These are phyloP conservation scores for Hypsopygia costalis DNA, from an alignment of 2,888 invertebrate genomes.

Conservation along the genomic window DNA sequence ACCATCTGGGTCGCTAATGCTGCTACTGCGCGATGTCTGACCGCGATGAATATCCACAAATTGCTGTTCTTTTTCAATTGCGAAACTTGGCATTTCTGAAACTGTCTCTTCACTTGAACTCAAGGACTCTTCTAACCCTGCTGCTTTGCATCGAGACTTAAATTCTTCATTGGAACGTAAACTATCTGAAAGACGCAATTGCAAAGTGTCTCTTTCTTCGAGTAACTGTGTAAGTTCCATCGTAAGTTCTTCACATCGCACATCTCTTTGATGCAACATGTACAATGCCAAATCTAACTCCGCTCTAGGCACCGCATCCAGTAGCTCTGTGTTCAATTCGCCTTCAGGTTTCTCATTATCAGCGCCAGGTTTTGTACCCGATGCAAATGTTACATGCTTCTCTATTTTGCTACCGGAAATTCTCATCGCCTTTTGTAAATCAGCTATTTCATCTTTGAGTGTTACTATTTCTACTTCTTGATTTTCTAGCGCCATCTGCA, in stretches of 20 bases:
- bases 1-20: conserved; percentile 59
- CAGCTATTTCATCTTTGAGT: conserved; percentile 83
- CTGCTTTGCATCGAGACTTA: conserved; percentile 43
- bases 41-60: conserved; percentile 59
- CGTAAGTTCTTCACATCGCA: conserved; percentile 92
- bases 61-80: conserved; percentile 46
- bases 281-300: conserved; percentile 90
- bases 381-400: conserved; percentile 70
- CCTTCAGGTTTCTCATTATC: conserved; percentile 31
- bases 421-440: conserved; percentile 46
- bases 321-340: conserved; percentile 43
- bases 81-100: conserved; percentile 47
- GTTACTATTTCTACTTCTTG: conserved; percentile 88
- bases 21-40: conserved; percentile 62
- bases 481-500: conserved; percentile 82
- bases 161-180: conserved; percentile 85
- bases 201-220: conserved; percentile 92
- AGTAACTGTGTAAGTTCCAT: conserved; percentile 90
- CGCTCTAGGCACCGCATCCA: conserved; percentile 74
- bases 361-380: conserved; percentile 57
- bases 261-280: conserved; percentile 92
- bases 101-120: conserved; percentile 45
- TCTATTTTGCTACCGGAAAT: conserved; percentile 55
- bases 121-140: conserved; percentile 43
- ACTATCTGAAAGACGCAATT: conserved; percentile 90